phyloP scores from a whole-genome alignment of 2,888 invertebrate genomes.

The Dyspetes luteomarginatus region DNA sequence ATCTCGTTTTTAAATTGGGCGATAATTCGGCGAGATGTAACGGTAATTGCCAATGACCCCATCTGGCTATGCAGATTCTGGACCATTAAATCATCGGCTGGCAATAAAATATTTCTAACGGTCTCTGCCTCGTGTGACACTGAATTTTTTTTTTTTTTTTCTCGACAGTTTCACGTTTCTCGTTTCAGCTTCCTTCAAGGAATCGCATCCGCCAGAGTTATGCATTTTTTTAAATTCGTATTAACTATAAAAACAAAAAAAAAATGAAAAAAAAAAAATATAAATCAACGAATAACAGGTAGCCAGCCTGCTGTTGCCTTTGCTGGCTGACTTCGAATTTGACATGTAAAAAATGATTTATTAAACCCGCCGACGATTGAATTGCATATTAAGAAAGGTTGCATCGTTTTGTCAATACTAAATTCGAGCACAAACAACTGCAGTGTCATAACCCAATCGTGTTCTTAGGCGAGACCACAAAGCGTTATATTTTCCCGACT shows the following conservation, averaged over 20 bases:
- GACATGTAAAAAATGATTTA: not conserved
- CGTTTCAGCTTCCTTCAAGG: not conserved
- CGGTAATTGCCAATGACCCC: not conserved
- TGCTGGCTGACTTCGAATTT: not conserved
- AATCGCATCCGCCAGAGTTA: not conserved
- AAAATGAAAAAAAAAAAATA: not conserved
- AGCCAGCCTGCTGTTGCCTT: not conserved
- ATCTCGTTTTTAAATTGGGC: not conserved
- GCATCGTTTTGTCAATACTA: conserved; percentile 78
- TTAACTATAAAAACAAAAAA: not conserved
- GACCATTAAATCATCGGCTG: not conserved
- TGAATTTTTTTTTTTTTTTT: not conserved
- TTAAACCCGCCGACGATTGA: conserved; percentile 69
- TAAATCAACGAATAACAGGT: too few relatives aligned
- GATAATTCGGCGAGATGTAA: not conserved
- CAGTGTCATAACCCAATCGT: not conserved
- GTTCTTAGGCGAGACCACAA: conserved; percentile 21
- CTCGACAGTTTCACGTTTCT: not conserved
- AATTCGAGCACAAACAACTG: conserved; percentile 81
- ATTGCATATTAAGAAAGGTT: conserved; percentile 82
- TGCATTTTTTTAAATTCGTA: not conserved
- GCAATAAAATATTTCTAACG: not conserved
- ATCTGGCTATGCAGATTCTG: not conserved
- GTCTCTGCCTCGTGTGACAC: not conserved
- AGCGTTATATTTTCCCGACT: not conserved